phyloP scores from a whole-genome alignment of 2,797 vertebrate genomes.

The Chaunax sp. region DNA sequence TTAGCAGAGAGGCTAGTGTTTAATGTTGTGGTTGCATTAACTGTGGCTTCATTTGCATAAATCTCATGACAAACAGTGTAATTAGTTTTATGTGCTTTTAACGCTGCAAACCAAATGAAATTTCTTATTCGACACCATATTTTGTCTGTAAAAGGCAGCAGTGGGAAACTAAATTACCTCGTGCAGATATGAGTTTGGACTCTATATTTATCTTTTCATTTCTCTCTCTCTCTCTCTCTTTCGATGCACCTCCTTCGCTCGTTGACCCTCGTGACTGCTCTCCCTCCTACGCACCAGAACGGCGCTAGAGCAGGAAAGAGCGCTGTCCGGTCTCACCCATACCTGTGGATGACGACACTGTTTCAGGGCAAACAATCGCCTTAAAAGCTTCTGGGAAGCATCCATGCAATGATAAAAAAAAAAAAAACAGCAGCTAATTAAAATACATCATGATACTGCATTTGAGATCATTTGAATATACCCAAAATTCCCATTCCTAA shows the following conservation, averaged over 20 bases:
- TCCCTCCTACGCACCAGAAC: conserved; percentile 68
- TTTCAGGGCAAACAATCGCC: conserved; percentile 24
- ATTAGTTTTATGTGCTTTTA: conserved; percentile 27
- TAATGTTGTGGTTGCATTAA: conserved; percentile 11
- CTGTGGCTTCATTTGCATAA: conserved; percentile 21
- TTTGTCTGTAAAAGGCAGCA: conserved; percentile 23
- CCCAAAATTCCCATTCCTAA: too few species aligned
- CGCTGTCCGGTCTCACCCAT: conserved; percentile 47
- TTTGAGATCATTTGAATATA: conserved; percentile 6
- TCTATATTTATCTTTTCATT: conserved; percentile 52
- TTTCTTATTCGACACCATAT: background rate
- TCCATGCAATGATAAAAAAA: background rate
- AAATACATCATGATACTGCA: background rate
- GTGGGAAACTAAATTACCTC: conserved; percentile 45
- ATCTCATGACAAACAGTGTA: conserved; percentile 18
- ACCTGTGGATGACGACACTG: conserved; percentile 52
- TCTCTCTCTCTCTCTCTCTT: conserved; percentile 17
- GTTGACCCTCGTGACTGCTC: conserved; percentile 63
- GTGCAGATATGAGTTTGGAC: conserved; percentile 36
- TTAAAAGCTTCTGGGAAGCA: too few species aligned
- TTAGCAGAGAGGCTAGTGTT: background rate
- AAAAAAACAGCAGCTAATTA: conserved; percentile 4
- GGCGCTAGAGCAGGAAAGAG: conserved; percentile 63
- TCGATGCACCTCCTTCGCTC: conserved; percentile 46
- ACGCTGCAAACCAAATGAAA: conserved; percentile 17